Conservation (phyloP, 1,140 invertebrate species). For the Pentalonia nigronervosa region DNA sequence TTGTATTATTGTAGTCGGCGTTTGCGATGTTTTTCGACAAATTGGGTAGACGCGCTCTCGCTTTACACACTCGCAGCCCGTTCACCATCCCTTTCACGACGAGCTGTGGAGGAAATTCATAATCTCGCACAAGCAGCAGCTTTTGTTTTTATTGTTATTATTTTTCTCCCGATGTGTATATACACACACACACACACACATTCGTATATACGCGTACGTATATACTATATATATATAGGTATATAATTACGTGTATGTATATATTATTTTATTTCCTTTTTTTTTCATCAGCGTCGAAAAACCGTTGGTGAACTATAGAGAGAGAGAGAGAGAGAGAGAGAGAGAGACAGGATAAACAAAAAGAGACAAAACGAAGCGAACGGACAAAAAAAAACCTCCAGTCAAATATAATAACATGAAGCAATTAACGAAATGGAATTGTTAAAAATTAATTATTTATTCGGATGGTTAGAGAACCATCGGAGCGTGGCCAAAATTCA, state of each 20-base stretch:
- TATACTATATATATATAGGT: neutral
- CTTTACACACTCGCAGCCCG: neutral
- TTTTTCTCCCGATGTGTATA: neutral
- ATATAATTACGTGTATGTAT: neutral
- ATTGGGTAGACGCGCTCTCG: neutral
- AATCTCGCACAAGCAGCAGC: conserved; percentile 13
- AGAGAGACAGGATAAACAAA: neutral
- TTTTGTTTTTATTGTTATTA: conserved; percentile 18
- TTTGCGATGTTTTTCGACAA: conserved; percentile 13
- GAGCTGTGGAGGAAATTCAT: neutral
- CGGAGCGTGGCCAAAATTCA: conserved; percentile 23
- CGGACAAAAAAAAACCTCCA: neutral
- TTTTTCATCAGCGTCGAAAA: neutral
- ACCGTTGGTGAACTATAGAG: neutral
- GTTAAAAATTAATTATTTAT: conserved; percentile 58
- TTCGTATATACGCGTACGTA: neutral
- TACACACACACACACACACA: too few species aligned
- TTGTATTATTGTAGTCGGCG: conserved; percentile 1
- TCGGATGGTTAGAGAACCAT: conserved; percentile 37
- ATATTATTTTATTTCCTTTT: neutral
- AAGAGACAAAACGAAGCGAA: neutral
- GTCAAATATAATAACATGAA: conserved; percentile 49
- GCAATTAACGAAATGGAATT: conserved; percentile 56
- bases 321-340: neutral
- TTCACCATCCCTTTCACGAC: neutral